A percentile compares a stretch with the other conserved stretches of the same genome.
phyloP scores from a whole-genome alignment of 2,113 vertebrate genomes.

The Rafetus swinhoei region DNA sequence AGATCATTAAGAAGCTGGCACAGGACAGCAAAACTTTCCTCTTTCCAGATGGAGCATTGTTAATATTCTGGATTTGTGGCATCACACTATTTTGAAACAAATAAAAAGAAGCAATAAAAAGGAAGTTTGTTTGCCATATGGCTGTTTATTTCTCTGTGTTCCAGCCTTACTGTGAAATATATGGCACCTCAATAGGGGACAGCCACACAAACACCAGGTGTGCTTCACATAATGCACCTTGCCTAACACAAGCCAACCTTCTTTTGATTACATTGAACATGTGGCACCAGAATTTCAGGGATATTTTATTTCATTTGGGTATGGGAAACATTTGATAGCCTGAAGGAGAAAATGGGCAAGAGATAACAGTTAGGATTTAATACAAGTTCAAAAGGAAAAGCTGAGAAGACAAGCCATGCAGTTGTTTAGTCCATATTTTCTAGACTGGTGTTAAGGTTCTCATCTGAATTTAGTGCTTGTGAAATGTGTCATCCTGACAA shows the following conservation, averaged over 20 bases:
- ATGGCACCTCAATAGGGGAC: constrained; percentile 64
- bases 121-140: constrained; percentile 80
- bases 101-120: constrained; percentile 78
- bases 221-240: constrained; percentile 57
- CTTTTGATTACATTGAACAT: constrained; percentile 56
- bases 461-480: neutral
- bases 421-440: neutral
- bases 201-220: constrained; percentile 16
- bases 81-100: constrained; percentile 72
- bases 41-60: constrained; percentile 78
- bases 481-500: neutral
- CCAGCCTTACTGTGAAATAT: constrained; percentile 69
- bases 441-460: neutral
- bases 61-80: constrained; percentile 80
- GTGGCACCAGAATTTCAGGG: constrained; percentile 57
- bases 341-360: constrained; percentile 27
- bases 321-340: constrained; percentile 47
- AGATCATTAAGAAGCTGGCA: neutral
- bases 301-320: constrained; percentile 57
- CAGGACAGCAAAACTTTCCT: constrained; percentile 51
- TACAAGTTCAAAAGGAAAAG: neutral
- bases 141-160: constrained; percentile 75
- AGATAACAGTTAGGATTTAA: constrained; percentile 8
- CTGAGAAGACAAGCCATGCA: neutral
- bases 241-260: constrained; percentile 50